Conservation (phyloP, 2,113 vertebrate genomes). For the Arvicanthis niloticus region DNA sequence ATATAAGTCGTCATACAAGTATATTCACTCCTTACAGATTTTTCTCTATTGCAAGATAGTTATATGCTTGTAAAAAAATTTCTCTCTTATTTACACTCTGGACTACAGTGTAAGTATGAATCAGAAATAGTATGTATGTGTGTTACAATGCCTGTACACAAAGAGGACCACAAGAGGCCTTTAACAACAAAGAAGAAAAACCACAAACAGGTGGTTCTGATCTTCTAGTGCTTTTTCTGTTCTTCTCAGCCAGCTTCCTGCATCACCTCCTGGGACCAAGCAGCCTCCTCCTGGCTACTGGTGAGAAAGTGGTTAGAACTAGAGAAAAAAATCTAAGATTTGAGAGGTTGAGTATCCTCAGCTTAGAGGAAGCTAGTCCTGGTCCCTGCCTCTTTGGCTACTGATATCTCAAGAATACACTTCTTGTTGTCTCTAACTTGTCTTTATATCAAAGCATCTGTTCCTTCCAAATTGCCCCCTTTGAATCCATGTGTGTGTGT, state of each 20-base stretch:
- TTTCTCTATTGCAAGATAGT: slow-evolving; percentile 50
- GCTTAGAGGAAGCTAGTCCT: background rate
- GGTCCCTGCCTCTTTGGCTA: background rate
- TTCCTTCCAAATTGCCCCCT: background rate
- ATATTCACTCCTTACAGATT: background rate
- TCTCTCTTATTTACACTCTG: slow-evolving; percentile 25
- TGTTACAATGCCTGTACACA: background rate
- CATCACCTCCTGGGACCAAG: background rate
- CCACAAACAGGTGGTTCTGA: background rate
- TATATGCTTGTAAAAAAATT: slow-evolving; percentile 49
- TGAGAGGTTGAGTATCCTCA: background rate
- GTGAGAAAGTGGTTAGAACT: background rate
- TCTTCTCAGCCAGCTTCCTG: background rate
- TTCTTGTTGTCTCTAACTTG: background rate
- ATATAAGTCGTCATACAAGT: background rate
- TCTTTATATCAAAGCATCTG: slow-evolving; percentile 4
- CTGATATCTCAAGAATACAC: background rate
- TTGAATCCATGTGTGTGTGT: background rate
- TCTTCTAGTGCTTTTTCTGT: background rate
- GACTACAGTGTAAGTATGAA: background rate
- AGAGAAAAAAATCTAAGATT: background rate
- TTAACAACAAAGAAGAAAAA: background rate
- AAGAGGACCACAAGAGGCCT: background rate
- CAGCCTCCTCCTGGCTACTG: background rate
- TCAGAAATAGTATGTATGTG: background rate